Percentiles rank a stretch among this genome's conserved stretches.
These are phyloP conservation scores for Darevskia nairensis DNA, from an alignment of 2,797 vertebrate species.

Conservation along the genomic window DNA sequence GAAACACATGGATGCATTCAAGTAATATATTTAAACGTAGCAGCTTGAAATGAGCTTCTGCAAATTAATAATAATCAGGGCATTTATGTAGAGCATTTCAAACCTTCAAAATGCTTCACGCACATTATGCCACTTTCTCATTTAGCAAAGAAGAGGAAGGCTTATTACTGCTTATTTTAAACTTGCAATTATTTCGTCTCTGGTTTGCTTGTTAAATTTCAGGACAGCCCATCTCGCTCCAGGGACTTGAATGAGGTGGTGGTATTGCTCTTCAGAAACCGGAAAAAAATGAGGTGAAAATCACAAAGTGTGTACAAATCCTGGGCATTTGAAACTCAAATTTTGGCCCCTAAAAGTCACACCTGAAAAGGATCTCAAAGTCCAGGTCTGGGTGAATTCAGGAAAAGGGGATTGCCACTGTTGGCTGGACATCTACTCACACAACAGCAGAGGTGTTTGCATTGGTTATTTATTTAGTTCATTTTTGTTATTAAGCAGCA, in stretches of 20 bases:
- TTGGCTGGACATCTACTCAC: no score
- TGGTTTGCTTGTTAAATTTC: not conserved
- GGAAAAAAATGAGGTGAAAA: not conserved
- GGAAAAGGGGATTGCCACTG: no score
- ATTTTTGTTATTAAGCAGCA: no score
- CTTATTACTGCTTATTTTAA: not conserved
- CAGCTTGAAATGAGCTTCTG: fast-evolving
- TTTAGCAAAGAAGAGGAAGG: not conserved
- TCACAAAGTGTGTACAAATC: not conserved
- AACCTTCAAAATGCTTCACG: not conserved
- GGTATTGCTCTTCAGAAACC: not conserved
- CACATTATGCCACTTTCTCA: not conserved
- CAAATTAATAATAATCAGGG: conserved; percentile 1
- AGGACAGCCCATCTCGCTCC: not conserved
- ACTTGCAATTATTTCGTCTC: not conserved
- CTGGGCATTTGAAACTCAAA: not conserved
- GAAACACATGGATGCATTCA: not conserved
- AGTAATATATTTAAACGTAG: not conserved
- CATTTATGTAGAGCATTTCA: not conserved
- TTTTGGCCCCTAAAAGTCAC: not conserved
- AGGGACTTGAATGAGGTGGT: no score
- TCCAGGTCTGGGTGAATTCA: no score
- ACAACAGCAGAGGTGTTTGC: no score
- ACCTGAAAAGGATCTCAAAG: no score
- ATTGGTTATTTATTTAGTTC: no score